Evolutionary conservation across 2,113 vertebrate species (phyloP).

Genomic region (Oceanodroma tethys): DNA sequence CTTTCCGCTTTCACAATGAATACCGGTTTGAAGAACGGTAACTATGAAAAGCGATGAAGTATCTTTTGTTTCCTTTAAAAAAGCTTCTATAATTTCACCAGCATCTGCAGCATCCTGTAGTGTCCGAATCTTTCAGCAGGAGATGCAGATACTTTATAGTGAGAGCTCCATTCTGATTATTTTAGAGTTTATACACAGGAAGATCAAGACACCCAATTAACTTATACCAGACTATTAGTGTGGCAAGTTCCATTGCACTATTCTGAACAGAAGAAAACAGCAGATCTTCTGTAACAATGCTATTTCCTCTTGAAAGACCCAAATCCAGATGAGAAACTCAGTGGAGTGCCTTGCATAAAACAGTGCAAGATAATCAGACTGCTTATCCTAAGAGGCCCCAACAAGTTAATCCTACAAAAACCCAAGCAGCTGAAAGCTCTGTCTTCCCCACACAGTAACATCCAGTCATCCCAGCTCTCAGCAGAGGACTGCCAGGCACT

Average conservation of each 20-base stretch:
- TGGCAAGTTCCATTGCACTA: neutral
- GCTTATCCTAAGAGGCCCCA: neutral
- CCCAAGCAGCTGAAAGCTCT: neutral
- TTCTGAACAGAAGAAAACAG: neutral
- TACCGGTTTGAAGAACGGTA: neutral
- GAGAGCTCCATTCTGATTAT: neutral
- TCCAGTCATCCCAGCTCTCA: neutral
- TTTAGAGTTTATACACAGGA: neutral
- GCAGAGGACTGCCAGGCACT: neutral
- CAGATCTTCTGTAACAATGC: neutral
- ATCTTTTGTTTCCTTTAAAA: neutral
- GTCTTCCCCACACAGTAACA: neutral
- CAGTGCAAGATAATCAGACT: neutral
- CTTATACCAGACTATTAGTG: rapidly evolving
- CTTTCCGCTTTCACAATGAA: neutral
- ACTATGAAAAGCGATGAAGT: neutral
- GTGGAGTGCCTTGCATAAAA: neutral
- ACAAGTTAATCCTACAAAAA: neutral
- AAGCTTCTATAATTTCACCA: neutral
- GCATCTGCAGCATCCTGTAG: neutral
- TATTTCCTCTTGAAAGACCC: neutral
- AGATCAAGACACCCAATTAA: neutral
- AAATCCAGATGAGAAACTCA: neutral
- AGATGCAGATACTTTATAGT: neutral
- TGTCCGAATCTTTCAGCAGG: neutral